phyloP scores from a whole-genome alignment of 2,888 invertebrate species.

The Ophraella communa region DNA sequence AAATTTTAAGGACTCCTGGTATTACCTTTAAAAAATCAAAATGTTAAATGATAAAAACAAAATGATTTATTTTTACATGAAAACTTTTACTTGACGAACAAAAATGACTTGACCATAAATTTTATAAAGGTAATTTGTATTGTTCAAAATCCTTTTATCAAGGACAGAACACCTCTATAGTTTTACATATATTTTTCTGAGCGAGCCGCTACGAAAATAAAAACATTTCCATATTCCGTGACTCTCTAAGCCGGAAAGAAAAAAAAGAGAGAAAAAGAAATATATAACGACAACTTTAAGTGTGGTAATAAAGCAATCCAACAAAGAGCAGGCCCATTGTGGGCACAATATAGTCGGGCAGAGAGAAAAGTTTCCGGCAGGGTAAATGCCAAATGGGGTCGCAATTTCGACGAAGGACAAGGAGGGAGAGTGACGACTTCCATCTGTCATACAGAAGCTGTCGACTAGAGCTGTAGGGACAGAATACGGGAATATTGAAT shows the following conservation, averaged over 20 bases:
- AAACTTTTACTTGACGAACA: no score
- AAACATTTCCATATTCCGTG: not conserved
- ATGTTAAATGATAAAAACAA: no score
- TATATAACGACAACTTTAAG: conserved; percentile 19
- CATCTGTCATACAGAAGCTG: conserved; percentile 50
- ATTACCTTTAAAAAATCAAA: no score
- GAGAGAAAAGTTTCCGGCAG: conserved; percentile 18
- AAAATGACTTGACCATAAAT: no score
- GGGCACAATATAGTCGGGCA: conserved; percentile 10
- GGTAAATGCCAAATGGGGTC: conserved; percentile 15
- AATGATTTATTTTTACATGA: no score
- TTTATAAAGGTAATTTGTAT: no score
- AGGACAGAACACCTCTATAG: no score
- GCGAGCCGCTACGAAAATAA: no score
- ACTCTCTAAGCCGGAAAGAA: not conserved
- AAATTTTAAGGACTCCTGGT: no score
- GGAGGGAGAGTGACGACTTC: conserved; percentile 42
- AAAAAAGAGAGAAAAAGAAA: conserved; percentile 6
- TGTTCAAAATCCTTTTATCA: no score
- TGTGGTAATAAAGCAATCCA: conserved; percentile 42
- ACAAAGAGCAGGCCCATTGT: conserved; percentile 16
- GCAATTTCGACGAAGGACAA: not conserved
- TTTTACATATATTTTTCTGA: no score
- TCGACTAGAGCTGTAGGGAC: conserved; percentile 25
- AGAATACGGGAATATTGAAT: conserved; percentile 2